phyloP scores from a whole-genome alignment of 1,140 invertebrate genomes.

The honey bee (Apis mellifera) region Amel_HAv3.1 CM009941.2:346001-346500 shows the following conservation, averaged over 20 bases:
- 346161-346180: background rate
- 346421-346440: no score
- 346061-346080: no score
- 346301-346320: background rate
- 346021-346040: no score
- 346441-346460: no score
- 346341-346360: background rate
- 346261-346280: no score
- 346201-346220: background rate
- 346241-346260: background rate
- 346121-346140: background rate
- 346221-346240: rapidly evolving
- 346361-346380: background rate
- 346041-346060: no score
- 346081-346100: no score
- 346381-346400: background rate
- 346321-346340: background rate
- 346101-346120: no score
- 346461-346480: no score
- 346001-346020: no score
- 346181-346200: background rate
- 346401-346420: background rate
- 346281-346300: background rate
- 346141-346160: background rate
- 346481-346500: background rate